phyloP scores from a whole-genome alignment of 1,140 invertebrate species.

The Helicorthomorpha holstii region DNA sequence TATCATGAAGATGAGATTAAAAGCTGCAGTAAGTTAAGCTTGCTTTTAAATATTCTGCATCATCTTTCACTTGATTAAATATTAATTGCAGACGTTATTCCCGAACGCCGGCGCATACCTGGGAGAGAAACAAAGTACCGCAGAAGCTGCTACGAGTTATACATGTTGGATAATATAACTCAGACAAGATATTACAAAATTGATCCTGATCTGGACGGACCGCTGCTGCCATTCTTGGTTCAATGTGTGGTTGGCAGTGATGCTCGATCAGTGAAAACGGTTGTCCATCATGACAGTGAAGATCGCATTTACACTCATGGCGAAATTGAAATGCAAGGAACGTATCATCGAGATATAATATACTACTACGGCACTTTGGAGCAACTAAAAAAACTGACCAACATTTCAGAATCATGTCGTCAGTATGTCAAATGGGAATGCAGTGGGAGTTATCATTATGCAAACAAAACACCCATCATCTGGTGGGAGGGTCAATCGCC shows the following conservation, averaged over 20 bases:
- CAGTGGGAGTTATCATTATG: slow-evolving; percentile 13
- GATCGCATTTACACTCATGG: slow-evolving; percentile 12
- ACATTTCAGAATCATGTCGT: slow-evolving; percentile 12
- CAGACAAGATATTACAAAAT: slow-evolving; percentile 14
- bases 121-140: background rate
- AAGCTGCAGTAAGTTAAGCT: slow-evolving; percentile 12
- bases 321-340: slow-evolving; percentile 10
- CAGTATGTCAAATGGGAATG: slow-evolving; percentile 15
- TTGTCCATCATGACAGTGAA: slow-evolving; percentile 18
- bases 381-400: slow-evolving; percentile 11
- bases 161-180: slow-evolving; percentile 8
- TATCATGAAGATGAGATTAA: slow-evolving; percentile 19
- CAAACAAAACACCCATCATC: slow-evolving; percentile 10
- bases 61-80: background rate
- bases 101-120: background rate
- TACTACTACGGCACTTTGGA: slow-evolving; percentile 12
- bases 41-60: background rate
- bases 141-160: slow-evolving; percentile 13
- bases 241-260: slow-evolving; percentile 10
- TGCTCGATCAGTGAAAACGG: slow-evolving; percentile 9
- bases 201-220: slow-evolving; percentile 12
- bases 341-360: slow-evolving; percentile 11
- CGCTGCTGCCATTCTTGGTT: slow-evolving; percentile 12
- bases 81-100: background rate
- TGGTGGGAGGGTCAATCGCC: slow-evolving; percentile 11